Conservation (phyloP, 2,113 vertebrate genomes). For the Caretta caretta region DNA sequence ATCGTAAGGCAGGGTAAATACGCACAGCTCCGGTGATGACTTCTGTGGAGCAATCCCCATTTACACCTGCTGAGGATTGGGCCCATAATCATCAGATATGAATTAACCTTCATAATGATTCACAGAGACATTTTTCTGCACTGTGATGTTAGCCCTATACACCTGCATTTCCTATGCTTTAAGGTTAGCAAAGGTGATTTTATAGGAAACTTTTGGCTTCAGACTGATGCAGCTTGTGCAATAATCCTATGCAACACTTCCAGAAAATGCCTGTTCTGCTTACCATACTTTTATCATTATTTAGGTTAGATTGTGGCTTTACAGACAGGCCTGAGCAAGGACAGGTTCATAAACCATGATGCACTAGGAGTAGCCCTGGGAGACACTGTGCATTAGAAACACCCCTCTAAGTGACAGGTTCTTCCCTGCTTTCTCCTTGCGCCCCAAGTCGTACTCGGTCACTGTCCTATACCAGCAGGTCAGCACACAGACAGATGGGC, state of each 20-base stretch:
- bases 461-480: neutral
- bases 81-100: neutral
- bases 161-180: conserved; percentile 53
- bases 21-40: neutral
- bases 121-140: conserved; percentile 3
- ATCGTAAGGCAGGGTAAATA: neutral
- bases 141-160: conserved; percentile 50
- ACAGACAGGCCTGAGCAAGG: neutral
- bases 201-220: neutral
- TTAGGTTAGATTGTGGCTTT: neutral
- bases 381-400: neutral
- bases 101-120: conserved; percentile 1
- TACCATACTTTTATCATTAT: neutral
- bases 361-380: neutral
- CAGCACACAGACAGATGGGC: accelerated
- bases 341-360: neutral
- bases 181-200: conserved; percentile 73
- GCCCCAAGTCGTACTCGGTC: neutral
- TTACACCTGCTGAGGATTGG: neutral
- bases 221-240: neutral
- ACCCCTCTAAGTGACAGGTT: neutral
- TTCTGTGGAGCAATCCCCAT: neutral
- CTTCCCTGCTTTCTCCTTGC: neutral
- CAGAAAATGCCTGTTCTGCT: neutral
- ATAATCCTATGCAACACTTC: neutral